Conservation (phyloP, 2,113 vertebrate genomes). For the Catharus bicknelli region DNA sequence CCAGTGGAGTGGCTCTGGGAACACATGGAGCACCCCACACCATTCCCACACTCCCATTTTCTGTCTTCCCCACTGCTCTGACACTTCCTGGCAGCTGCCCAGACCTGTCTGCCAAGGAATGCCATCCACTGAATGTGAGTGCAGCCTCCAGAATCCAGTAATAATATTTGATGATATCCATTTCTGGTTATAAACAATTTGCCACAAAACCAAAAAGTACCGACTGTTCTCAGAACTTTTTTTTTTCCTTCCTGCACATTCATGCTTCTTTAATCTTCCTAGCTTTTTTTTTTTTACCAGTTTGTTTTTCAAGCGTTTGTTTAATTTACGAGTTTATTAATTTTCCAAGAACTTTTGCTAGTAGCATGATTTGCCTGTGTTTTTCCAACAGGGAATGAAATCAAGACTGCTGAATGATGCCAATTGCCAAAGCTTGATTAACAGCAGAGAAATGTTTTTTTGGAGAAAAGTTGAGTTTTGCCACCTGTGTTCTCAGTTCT, state of each 20-base stretch:
- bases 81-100: neutral
- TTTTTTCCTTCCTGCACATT: neutral
- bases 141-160: neutral
- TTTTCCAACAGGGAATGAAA: slow-evolving; percentile 62
- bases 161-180: neutral
- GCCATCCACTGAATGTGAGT: neutral
- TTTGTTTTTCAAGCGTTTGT: slow-evolving; percentile 20
- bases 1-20: too few relatives aligned
- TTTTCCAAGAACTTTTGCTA: slow-evolving; percentile 47
- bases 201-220: neutral
- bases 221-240: neutral
- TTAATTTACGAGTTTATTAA: slow-evolving; percentile 42
- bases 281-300: neutral
- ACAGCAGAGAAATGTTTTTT: neutral
- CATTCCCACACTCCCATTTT: fast-evolving
- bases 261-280: neutral
- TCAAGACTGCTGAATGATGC: slow-evolving; percentile 12
- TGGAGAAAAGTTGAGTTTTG: slow-evolving; percentile 12
- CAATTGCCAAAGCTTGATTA: slow-evolving; percentile 33
- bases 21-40: neutral
- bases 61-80: fast-evolving
- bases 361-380: slow-evolving; percentile 5
- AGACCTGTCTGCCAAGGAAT: neutral
- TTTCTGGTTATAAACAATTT: slow-evolving; percentile 15
- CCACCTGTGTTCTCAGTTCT: slow-evolving; percentile 25